Base-by-base conservation (phyloP, 2,113 vertebrate species). In the Amphilophus citrinellus region DNA sequence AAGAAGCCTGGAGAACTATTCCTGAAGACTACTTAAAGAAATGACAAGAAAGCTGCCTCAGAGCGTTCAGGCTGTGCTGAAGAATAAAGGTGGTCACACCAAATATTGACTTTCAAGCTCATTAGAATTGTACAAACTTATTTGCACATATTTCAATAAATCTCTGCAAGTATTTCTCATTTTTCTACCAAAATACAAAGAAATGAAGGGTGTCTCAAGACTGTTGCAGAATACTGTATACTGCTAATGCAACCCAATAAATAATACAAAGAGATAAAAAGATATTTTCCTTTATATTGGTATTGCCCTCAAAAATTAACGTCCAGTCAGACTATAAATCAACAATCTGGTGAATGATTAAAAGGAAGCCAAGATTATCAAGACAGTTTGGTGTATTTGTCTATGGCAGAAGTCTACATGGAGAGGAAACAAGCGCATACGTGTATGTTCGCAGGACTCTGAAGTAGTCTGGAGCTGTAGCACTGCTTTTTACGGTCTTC, bases 381-480 rank as follows among this genome's bases (percentile, higher is more conserved):
- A 47, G 44, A 15, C 13, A 6, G 1, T 53, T 73, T 32, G 2
- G 44, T 53, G 27, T 73, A 73, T 53, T 73, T 73, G 47, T 73
- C 47, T 53, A 27, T 73, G 17, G 53, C 10, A 53, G 7, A 53
- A 73, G 20, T 53, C 7, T 27, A 71, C 42, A 47, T 14, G 78
- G 30, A 79, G 1, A 35, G 2, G 56, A 60, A 53, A 61, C 56
- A 20, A 27, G 18, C 10, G 91, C 89, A 3, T 93, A 99, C 98
- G 97, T 97, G 95, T 98, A 99, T 0, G 96, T 88, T 14, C 95
- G 93, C 8, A 99, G 95, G 58, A 99, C 97, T 87, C 91, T 94
- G 88, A 99, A 97, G 94, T 98, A 97, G 82, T 98, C 96, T 3
- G 97, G 94, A 0, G 96, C 84, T 3, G 95, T 88, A 0, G 93